Base-by-base conservation (phyloP, 2,113 vertebrate genomes). In the Odobenus rosmarus region DNA sequence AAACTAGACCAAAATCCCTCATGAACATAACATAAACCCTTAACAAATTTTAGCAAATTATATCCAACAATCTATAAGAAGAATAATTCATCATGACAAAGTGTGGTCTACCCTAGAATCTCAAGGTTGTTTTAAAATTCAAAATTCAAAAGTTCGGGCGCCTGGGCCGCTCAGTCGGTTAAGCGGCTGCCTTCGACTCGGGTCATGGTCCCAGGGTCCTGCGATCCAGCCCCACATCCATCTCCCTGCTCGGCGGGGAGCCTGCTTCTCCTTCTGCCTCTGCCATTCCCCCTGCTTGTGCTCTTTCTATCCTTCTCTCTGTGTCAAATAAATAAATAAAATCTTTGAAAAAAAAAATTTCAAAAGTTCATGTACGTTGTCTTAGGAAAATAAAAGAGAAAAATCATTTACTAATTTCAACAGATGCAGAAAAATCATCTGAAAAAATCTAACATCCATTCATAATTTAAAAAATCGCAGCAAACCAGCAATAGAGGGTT, bases 41-140 rank as follows among this genome's bases (percentile, higher is more conserved):
- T 49, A 31, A 95, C 13, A 72, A 90, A 92, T 33, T 82, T 77
- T 62, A 77, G 62, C 31, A 79, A 94, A 76, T 39, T 84, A 28
- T 42, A 96, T 61, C 19, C 74, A 91, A 83, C 26, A 74, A 95
- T 61, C 91, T 69, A 69, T 61, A 33, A 93, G 67, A 90, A 31
- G 7, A 23, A 39, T 77, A 91, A 91, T 46, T 83, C 28, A 46
- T 76, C 33, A 86, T 42, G n/a, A 74, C 21, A 28, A 88, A 96
- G 9, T 62, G 31, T 49, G n/a, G 26, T 87, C 18, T 77, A 61
- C 12, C 11, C 6, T 12, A 67, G 46, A 16, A 87, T 13, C 86
- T 6, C 42, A 53, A 83, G 39, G 42, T 53, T 69, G 59, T 82
- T 83, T 88, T 62, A 74, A 93, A 94, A 77, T 13, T 71, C 80